A percentile compares a stretch with the other conserved stretches of the same genome.
phyloP scores from a whole-genome alignment of 2,888 invertebrate species.

The Acleris emargana region DNA sequence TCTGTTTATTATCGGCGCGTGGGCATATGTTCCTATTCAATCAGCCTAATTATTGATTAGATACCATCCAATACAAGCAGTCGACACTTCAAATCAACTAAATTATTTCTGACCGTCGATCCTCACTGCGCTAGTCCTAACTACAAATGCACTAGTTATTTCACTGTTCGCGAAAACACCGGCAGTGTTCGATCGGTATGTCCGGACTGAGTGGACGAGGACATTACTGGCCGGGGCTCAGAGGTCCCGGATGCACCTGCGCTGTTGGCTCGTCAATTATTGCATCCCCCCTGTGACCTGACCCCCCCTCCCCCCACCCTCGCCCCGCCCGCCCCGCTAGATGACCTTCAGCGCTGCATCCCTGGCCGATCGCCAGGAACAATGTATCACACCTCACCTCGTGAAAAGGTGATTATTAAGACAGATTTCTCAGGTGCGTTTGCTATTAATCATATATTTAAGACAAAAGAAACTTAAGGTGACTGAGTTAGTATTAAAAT shows the following conservation, averaged over 20 bases:
- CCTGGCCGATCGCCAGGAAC: constrained; percentile 68
- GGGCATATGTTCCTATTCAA: constrained; percentile 28
- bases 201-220: constrained; percentile 30
- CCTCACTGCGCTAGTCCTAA: not conserved
- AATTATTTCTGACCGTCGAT: not conserved
- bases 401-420: constrained; percentile 14
- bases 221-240: constrained; percentile 38
- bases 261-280: constrained; percentile 63
- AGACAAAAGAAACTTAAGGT: not conserved
- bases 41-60: constrained; percentile 28
- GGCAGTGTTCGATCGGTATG: not conserved
- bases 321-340: not conserved
- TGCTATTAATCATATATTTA: constrained; percentile 6
- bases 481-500: too few species aligned
- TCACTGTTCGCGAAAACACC: not conserved
- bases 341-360: constrained; percentile 74
- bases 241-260: constrained; percentile 70
- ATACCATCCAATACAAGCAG: constrained; percentile 8
- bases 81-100: not conserved
- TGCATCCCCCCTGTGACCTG: constrained; percentile 44
- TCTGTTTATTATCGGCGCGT: constrained; percentile 16
- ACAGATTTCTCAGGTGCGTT: constrained; percentile 11
- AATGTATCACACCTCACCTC: constrained; percentile 49
- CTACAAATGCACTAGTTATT: not conserved
- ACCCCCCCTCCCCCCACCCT: constrained; percentile 38